phyloP scores from a whole-genome alignment of 2,888 invertebrate species.

The Campopleginae sp. region DNA sequence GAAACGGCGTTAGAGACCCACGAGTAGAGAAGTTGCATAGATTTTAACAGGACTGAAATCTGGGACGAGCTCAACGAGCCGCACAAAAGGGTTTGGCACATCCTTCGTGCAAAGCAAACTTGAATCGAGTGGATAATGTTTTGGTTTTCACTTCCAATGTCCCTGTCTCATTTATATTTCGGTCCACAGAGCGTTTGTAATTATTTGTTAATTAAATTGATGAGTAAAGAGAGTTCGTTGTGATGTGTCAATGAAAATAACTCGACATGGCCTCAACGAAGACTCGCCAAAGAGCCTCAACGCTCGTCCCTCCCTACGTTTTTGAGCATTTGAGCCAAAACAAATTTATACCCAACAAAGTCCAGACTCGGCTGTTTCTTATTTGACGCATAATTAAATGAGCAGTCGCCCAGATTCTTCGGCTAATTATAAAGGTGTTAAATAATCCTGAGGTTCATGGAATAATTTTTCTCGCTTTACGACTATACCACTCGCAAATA shows the following conservation, averaged over 20 bases:
- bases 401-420: conserved; percentile 24
- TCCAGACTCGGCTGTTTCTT: conserved; percentile 25
- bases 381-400: neutral
- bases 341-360: neutral
- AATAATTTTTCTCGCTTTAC: neutral
- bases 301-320: neutral
- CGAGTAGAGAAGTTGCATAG: conserved; percentile 17
- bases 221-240: conserved; percentile 53
- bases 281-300: conserved; percentile 33
- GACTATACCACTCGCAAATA: neutral
- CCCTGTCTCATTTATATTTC: neutral
- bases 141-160: conserved; percentile 14
- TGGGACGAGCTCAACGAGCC: conserved; percentile 75
- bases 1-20: neutral
- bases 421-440: conserved; percentile 24
- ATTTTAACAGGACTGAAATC: conserved; percentile 70
- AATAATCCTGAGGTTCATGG: neutral
- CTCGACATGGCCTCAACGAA: conserved; percentile 32
- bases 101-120: conserved; percentile 63
- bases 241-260: conserved; percentile 55
- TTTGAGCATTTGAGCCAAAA: neutral
- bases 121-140: conserved; percentile 69
- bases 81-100: conserved; percentile 70
- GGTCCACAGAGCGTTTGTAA: conserved; percentile 1
- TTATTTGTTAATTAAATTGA: conserved; percentile 23